phyloP scores from a whole-genome alignment of 1,140 invertebrate genomes.

The Micrasema longulum region DNA sequence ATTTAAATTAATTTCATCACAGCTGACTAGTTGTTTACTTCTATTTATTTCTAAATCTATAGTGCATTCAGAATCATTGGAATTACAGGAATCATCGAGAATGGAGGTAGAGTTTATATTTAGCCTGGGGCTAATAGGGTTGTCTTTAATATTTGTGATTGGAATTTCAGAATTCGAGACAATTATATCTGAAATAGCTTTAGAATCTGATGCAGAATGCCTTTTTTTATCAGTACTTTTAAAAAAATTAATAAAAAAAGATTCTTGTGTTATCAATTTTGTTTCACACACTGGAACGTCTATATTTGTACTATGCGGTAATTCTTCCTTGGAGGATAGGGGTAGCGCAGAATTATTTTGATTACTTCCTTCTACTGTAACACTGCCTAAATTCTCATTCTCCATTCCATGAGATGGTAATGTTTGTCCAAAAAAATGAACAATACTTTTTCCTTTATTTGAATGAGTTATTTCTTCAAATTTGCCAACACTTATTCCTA shows the following conservation, averaged over 20 bases:
- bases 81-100: slow-evolving; percentile 39
- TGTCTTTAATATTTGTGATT: neutral
- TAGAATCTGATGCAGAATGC: neutral
- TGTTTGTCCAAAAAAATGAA: slow-evolving; percentile 68
- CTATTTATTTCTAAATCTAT: slow-evolving; percentile 65
- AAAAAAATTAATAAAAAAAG: slow-evolving; percentile 34
- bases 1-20: slow-evolving; percentile 55
- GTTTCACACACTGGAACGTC: too few relatives aligned
- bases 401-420: slow-evolving; percentile 9
- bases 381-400: slow-evolving; percentile 1
- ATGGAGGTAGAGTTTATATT: neutral
- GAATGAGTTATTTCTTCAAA: slow-evolving; percentile 73
- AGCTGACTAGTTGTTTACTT: slow-evolving; percentile 62
- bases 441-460: slow-evolving; percentile 72
- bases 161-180: neutral
- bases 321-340: neutral
- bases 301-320: neutral
- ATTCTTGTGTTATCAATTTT: slow-evolving; percentile 33
- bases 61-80: slow-evolving; percentile 60
- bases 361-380: neutral
- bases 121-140: neutral
- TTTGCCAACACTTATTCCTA: slow-evolving; percentile 83
- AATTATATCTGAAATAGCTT: slow-evolving; percentile 15
- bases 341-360: slow-evolving; percentile 7
- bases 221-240: slow-evolving; percentile 20